Evolutionary conservation across 1,140 invertebrate species (phyloP).

Genomic region (Anastrepha obliqua): DNA sequence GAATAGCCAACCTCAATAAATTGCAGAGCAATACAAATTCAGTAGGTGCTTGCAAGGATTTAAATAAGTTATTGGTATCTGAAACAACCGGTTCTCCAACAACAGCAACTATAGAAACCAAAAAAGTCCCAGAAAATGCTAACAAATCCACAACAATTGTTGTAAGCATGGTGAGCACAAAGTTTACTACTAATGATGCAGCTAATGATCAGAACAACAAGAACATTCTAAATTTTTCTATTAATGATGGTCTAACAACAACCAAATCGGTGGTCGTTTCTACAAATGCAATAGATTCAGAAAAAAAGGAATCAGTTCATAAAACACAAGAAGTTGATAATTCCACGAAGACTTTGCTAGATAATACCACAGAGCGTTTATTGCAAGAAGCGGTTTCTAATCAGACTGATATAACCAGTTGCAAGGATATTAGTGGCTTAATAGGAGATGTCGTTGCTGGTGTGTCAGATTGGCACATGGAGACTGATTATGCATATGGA

Average conservation of each 20-base stretch:
- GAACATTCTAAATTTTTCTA: constrained; percentile 70
- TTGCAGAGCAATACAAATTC: constrained; percentile 39
- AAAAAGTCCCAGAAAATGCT: constrained; percentile 54
- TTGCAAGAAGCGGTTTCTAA: constrained; percentile 71
- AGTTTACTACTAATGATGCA: constrained; percentile 48
- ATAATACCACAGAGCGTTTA: constrained; percentile 63
- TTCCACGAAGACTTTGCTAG: constrained; percentile 54
- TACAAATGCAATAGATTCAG: constrained; percentile 7
- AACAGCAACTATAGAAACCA: background rate
- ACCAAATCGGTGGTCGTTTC: constrained; percentile 2
- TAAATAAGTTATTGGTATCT: constrained; percentile 30
- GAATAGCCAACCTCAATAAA: constrained; percentile 61
- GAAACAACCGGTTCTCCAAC: constrained; percentile 6
- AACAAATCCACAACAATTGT: constrained; percentile 67
- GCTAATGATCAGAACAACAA: constrained; percentile 70
- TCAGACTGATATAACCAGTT: constrained; percentile 56
- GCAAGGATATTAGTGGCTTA: background rate
- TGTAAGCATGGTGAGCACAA: constrained; percentile 68
- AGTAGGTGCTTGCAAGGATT: background rate
- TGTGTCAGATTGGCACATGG: constrained; percentile 81
- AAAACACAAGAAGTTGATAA: background rate
- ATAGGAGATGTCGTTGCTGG: constrained; percentile 77
- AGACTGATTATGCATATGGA: constrained; percentile 82
- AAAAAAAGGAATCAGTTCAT: constrained; percentile 17
- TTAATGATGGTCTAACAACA: constrained; percentile 55